Conservation (phyloP, 1,140 invertebrate species). For the Homarus americanus region DNA sequence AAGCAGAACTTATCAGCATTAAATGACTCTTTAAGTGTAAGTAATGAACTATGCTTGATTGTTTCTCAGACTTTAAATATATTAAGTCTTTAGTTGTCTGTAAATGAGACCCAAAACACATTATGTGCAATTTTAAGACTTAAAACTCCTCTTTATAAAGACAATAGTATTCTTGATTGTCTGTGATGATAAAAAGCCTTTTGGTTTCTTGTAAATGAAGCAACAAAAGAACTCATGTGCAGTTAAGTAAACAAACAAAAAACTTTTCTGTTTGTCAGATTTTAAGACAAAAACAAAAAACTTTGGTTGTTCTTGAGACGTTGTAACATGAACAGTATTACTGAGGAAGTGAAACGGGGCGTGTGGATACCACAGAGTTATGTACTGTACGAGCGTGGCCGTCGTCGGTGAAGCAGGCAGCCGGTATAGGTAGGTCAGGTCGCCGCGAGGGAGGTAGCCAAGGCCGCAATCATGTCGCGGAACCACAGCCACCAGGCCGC, state of each 20-base stretch:
- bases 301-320: background rate
- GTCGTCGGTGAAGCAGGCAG: constrained; percentile 18
- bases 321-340: background rate
- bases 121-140: too few relatives aligned
- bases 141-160: too few relatives aligned
- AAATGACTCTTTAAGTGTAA: too few relatives aligned
- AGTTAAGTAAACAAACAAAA: too few relatives aligned
- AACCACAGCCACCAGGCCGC: constrained; percentile 27
- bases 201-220: background rate
- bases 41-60: background rate
- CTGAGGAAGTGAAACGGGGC: constrained; percentile 54
- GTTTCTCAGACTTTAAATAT: too few relatives aligned
- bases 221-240: background rate
- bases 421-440: constrained; percentile 19
- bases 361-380: constrained; percentile 53
- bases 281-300: background rate
- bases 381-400: background rate
- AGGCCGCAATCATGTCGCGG: constrained; percentile 2
- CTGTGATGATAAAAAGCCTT: background rate
- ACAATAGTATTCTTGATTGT: too few relatives aligned
- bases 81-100: too few relatives aligned
- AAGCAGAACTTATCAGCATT: too few relatives aligned
- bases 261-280: background rate
- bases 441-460: constrained; percentile 38
- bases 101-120: too few relatives aligned